Conservation (phyloP, 2,888 invertebrate genomes). For the Leistus spinibarbis region DNA sequence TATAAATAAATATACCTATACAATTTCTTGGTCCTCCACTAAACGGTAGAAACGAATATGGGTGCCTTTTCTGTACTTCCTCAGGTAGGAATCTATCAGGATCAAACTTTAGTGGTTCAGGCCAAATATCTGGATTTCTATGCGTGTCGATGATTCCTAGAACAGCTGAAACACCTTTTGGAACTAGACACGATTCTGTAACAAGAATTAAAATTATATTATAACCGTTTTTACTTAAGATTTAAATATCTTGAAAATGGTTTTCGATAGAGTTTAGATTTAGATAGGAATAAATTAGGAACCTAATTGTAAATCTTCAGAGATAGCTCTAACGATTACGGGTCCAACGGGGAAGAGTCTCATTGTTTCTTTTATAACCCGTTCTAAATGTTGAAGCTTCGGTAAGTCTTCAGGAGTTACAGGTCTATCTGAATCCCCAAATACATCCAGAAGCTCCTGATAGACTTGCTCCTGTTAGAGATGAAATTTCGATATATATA, state of each 20-base stretch:
- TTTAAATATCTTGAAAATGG: background rate
- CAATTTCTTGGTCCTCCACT: slow-evolving; percentile 2
- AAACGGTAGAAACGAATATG: background rate
- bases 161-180: background rate
- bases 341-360: slow-evolving; percentile 62
- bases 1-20: background rate
- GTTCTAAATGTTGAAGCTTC: slow-evolving; percentile 63
- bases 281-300: background rate
- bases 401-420: slow-evolving; percentile 60
- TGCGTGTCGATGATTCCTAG: background rate
- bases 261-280: background rate
- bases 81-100: background rate
- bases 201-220: background rate
- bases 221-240: too few relatives aligned
- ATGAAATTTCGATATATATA: background rate
- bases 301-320: slow-evolving; percentile 31
- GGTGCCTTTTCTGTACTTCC: background rate
- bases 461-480: slow-evolving; percentile 52
- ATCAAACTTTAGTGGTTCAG: background rate
- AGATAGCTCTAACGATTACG: slow-evolving; percentile 32
- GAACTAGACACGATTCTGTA: background rate
- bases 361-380: slow-evolving; percentile 65
- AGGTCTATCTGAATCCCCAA: slow-evolving; percentile 56
- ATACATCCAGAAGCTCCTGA: slow-evolving; percentile 58
- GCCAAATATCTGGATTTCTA: slow-evolving; percentile 1